Base-by-base conservation (phyloP, 2,888 invertebrate species). In the Ennomos quercinarius region DNA sequence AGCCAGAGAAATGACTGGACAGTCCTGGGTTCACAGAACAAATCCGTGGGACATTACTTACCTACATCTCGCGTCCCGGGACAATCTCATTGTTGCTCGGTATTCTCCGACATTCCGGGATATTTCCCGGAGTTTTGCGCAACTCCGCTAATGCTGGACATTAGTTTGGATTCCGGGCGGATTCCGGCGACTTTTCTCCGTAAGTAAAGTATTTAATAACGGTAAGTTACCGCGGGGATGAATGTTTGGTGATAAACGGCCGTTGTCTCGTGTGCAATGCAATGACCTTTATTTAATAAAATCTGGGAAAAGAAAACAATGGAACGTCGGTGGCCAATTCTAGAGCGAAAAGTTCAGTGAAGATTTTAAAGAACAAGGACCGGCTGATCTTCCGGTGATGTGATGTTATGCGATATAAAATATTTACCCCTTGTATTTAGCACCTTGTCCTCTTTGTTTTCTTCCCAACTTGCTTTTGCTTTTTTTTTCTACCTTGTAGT, bases 161-260 rank as follows among this genome's bases (percentile, higher is more conserved):
- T 84, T 83, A 77, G 78, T 81, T 78, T 73, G 76, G 84, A 79
- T 83, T 76, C 67, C 65, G 67, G 51, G 59, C 40, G 67, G 67
- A 61, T 68, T 72, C 66, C 8, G 9, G 65, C 58, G 65, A 72
- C 68, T 67, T 72, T 72, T 73, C 68, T 72, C 67, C 65, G 57
- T 76, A 72, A 72, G 71, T 63, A 68, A 66, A 63, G 47, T 71
- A 68, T 72, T 71, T 75, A 69, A 68, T 65, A 67, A 61, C 59
- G 40, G 27, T 48, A 43, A 53, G 58, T 27, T 60, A 46, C 46
- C 40, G 34, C 41, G 10, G 43, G 54, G 52, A 58, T 43, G 41
- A 66, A 60, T 61, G 45, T 56, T 50, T 37, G 11, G 38, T 41
- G 52, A 46, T 57, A 58, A 52, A 51, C 11, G 45, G 27, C 10